Evolutionary conservation across 2,797 vertebrate species (phyloP), one percentile per base, ranked within the genome.

Genomic region (Artibeus lituratus): DNA sequence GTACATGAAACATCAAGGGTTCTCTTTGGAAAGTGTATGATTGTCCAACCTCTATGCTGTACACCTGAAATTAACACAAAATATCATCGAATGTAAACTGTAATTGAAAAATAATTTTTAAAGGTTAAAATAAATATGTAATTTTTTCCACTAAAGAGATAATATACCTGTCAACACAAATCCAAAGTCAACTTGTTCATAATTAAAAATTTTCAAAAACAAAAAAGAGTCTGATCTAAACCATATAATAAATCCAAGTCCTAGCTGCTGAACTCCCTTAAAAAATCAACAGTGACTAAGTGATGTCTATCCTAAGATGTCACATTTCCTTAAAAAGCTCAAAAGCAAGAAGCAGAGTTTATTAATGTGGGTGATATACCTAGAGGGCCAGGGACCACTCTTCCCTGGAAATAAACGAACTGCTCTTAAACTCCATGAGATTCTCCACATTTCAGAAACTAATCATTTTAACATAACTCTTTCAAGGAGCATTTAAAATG

Each of bases 371-470:
- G 22, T 7, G 81, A 51, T 49, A 89, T 84, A 72, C 26, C 5
- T 51, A 53, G 10, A 95, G 55, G 57, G 6, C 22, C 22, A 77
- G 19, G 65, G 53, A 59, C 51, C 3, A 70, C 7, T n/a, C 22
- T 26, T 14, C 70, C 37, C 16, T 44, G 5, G 65, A 92, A 26
- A 82, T 0, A 70, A 94, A 70, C 21, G 29, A 94, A 85, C 3
- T 70, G 65, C 24, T 51, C 62, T 86, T 83, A 88, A 29, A 96
- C 24, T 74, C 44, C 39, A 29, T 44, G 83, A 85, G 92, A 87
- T 55, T 77, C 39, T 92, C 73, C 65, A 92, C n/a, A 11, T 89
- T 91, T 94, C 76, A 92, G 44, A 94, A 94, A 62, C n/a, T 42
- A 21, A 83, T 42, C 39, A 72, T 83, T 85, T 92, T 94, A 88